Conservation (phyloP, 2,797 vertebrate species). For the Chelidonichthys spinosus region DNA sequence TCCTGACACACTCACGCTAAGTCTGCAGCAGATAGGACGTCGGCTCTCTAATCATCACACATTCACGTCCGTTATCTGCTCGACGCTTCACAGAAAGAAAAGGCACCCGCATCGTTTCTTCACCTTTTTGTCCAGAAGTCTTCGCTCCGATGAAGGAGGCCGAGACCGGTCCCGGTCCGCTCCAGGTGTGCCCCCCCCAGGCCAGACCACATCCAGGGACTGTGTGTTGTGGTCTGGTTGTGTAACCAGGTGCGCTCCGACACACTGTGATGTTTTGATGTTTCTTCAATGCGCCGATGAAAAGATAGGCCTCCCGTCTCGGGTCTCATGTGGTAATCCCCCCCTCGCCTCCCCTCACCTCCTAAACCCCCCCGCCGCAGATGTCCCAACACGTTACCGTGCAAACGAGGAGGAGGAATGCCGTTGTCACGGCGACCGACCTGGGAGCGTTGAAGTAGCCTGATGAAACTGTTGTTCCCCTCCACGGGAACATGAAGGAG, state of each 20-base stretch:
- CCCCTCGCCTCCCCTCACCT: neutral
- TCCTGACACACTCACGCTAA: slow-evolving; percentile 38
- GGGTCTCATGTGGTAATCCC: slow-evolving; percentile 61
- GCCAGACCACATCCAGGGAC: slow-evolving; percentile 27
- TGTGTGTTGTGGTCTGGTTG: slow-evolving; percentile 42
- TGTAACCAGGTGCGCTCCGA: slow-evolving; percentile 65
- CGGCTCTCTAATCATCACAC: slow-evolving; percentile 80
- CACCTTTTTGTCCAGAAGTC: slow-evolving; percentile 29
- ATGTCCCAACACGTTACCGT: slow-evolving; percentile 74
- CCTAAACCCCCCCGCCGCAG: slow-evolving; percentile 45
- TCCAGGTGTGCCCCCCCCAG: slow-evolving; percentile 36
- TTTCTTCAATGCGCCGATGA: slow-evolving; percentile 68
- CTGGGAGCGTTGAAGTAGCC: slow-evolving; percentile 16
- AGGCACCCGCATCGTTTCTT: slow-evolving; percentile 58
- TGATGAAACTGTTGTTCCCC: slow-evolving; percentile 1
- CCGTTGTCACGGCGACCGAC: slow-evolving; percentile 15
- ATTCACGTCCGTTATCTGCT: slow-evolving; percentile 77
- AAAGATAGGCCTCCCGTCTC: slow-evolving; percentile 59
- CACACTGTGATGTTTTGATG: slow-evolving; percentile 68
- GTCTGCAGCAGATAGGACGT: slow-evolving; percentile 54
- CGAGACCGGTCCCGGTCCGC: neutral
- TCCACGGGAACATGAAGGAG: neutral
- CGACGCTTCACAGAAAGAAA: slow-evolving; percentile 46
- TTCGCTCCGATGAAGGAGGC: slow-evolving; percentile 3
- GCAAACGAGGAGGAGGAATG: slow-evolving; percentile 54